Evolutionary conservation across 1,140 invertebrate species (phyloP).

Genomic region (Brachionus sp.): DNA sequence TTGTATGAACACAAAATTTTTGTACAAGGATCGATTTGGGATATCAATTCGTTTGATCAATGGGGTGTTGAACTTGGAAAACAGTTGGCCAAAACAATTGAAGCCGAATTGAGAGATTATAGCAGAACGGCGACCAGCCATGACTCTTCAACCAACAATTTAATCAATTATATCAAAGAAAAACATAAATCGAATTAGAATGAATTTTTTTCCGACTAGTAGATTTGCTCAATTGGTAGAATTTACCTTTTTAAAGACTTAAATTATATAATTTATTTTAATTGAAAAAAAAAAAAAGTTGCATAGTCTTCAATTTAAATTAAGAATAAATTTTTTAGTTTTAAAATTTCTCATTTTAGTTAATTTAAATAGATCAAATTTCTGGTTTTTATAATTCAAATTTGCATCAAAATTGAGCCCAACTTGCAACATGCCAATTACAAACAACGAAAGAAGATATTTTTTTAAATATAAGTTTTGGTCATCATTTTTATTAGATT

Average conservation of each 20-base stretch:
- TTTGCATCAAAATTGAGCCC: too few species aligned
- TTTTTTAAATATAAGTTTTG: too few species aligned
- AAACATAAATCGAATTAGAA: slow-evolving; percentile 15
- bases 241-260: neutral
- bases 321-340: neutral
- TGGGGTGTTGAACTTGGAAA: slow-evolving; percentile 99
- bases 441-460: too few species aligned
- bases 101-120: slow-evolving; percentile 77
- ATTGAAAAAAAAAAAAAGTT: neutral
- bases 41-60: slow-evolving; percentile 99
- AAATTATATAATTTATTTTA: neutral
- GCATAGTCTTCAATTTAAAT: neutral
- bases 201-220: neutral
- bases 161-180: slow-evolving; percentile 79
- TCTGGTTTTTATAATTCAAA: too few species aligned
- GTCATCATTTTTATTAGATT: too few species aligned
- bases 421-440: too few species aligned
- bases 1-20: slow-evolving; percentile 99
- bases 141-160: slow-evolving; percentile 85
- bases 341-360: too few species aligned
- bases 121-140: slow-evolving; percentile 66
- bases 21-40: slow-evolving; percentile 95
- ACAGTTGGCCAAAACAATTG: slow-evolving; percentile 92
- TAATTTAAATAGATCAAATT: too few species aligned
- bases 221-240: neutral